These are phyloP conservation scores for Geodia barretti DNA, from an alignment of 37 sponge, comb jelly and placozoan genomes.

Conservation along the genomic window DNA sequence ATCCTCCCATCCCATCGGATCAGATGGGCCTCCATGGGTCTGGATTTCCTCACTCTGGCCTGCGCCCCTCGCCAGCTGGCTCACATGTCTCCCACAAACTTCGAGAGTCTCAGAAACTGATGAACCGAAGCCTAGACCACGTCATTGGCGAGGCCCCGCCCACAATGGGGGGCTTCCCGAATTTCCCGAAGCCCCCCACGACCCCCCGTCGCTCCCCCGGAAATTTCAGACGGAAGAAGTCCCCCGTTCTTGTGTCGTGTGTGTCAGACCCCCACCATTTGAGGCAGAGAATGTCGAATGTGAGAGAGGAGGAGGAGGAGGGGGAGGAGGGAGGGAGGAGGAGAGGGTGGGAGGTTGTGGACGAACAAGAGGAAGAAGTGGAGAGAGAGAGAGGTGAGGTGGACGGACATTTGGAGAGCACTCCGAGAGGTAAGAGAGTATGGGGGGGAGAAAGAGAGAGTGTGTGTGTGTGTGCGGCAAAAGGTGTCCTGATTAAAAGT, in stretches of 20 bases:
- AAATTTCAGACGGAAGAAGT: background rate
- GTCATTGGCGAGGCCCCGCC: conserved; percentile 54
- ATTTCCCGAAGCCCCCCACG: background rate
- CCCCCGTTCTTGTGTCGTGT: background rate
- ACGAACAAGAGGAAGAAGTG: background rate
- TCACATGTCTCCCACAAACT: conserved; percentile 36
- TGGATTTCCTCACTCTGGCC: conserved; percentile 72
- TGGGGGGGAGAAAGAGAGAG: too few species aligned
- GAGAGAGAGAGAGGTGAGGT: background rate
- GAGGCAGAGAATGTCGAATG: background rate
- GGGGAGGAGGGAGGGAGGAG: background rate
- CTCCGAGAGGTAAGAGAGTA: background rate
- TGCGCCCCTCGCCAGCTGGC: conserved; percentile 63
- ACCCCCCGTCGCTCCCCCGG: background rate
- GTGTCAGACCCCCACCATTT: background rate
- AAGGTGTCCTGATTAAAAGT: background rate
- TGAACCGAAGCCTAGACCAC: conserved; percentile 63
- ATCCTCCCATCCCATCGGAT: too few species aligned
- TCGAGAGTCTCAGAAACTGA: conserved; percentile 43
- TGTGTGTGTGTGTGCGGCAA: background rate
- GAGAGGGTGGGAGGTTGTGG: background rate
- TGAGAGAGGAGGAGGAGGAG: background rate
- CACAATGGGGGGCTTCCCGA: background rate
- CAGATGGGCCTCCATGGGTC: conserved; percentile 77
- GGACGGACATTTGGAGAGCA: background rate